Evolutionary conservation across 2,797 vertebrate species (phyloP), one percentile per base, ranked within the genome.

Genomic region (Apogon hyalosoma): DNA sequence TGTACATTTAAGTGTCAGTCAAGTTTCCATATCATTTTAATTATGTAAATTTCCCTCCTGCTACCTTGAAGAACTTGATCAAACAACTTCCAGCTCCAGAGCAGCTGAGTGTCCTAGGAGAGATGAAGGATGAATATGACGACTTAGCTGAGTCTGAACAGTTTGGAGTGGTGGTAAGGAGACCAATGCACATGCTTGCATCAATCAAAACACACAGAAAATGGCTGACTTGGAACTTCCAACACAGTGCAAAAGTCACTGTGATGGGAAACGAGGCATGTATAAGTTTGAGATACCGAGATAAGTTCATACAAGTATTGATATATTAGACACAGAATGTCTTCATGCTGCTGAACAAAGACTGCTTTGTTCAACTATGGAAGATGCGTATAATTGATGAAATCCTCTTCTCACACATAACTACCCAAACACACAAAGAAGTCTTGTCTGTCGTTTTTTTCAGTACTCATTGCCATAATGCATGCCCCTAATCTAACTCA

Each of bases 71-170:
- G 96, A 97, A 95, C 75, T 90, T 97, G 74, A 75, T 96, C 67
- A 96, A 96, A 83, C 94, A 95, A 55, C 87, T 97, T 66, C 95
- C 95, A 4, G 85, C 88, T 59, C 36, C 84, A n/a, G 94, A 95
- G 7, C 93, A 96, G 79, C 62, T 96, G 53, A 86, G 50, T 38
- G 59, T 90, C 68, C 90, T 98, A 51, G 91, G 74, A 1, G 95
- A 95, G 33, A 84, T 94, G 89, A 96, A 95, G 75, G 92, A 96
- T 2, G 96, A 97, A 53, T 98, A 97, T 11, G 93, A 95, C 1
- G 96, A 96, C 60, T 80, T 97, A 72, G 94, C 95, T 0, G 96
- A 96, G 79, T 82, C 94, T 0, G 97, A 98, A 70, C 96, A 96
- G 82, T 97, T 95, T 70, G 94, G 90, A 36, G 94, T 96, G 13